phyloP scores from a whole-genome alignment of 2,797 vertebrate species.

The Geotrypetes seraphini region DNA sequence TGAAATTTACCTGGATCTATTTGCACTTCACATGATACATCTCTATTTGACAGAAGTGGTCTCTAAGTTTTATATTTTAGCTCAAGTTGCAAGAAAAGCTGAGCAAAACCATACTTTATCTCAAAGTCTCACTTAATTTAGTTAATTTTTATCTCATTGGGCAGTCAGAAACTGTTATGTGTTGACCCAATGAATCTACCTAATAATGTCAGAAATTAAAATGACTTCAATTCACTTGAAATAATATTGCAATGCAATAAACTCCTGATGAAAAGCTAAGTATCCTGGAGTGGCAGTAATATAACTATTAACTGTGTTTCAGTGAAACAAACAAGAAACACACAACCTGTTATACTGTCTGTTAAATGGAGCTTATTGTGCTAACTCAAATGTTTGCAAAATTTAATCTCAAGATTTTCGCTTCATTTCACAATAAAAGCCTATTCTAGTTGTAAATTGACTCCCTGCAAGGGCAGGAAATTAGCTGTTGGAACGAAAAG shows the following conservation, averaged over 20 bases:
- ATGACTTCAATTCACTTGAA: constrained; percentile 11
- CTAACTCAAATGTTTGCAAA: constrained; percentile 39
- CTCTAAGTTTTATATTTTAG: too few relatives aligned
- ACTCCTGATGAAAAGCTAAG: constrained; percentile 33
- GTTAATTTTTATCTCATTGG: too few relatives aligned
- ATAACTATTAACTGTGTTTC: constrained; percentile 41
- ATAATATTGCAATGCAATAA: constrained; percentile 30
- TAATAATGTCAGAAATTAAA: constrained; percentile 22
- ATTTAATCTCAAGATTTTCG: constrained; percentile 51
- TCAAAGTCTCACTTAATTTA: too few relatives aligned
- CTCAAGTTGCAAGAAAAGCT: too few relatives aligned
- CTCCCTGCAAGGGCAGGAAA: constrained; percentile 31
- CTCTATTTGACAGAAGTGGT: too few relatives aligned
- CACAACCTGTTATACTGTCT: constrained; percentile 23
- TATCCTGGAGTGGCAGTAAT: constrained; percentile 28
- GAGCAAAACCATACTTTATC: too few relatives aligned
- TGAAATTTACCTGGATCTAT: too few relatives aligned
- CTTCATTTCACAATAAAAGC: constrained; percentile 41
- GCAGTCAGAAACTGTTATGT: too few relatives aligned
- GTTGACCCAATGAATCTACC: too few relatives aligned
- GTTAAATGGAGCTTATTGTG: constrained; percentile 42
- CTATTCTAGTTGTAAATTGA: constrained; percentile 31
- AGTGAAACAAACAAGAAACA: constrained; percentile 48
- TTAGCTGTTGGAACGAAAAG: constrained; percentile 20
- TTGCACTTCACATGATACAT: too few relatives aligned